Percentiles rank a stretch among this genome's conserved stretches.
These are phyloP conservation scores for Zosterops borbonicus DNA, from an alignment of 2,113 vertebrate species.

Conservation along the genomic window DNA sequence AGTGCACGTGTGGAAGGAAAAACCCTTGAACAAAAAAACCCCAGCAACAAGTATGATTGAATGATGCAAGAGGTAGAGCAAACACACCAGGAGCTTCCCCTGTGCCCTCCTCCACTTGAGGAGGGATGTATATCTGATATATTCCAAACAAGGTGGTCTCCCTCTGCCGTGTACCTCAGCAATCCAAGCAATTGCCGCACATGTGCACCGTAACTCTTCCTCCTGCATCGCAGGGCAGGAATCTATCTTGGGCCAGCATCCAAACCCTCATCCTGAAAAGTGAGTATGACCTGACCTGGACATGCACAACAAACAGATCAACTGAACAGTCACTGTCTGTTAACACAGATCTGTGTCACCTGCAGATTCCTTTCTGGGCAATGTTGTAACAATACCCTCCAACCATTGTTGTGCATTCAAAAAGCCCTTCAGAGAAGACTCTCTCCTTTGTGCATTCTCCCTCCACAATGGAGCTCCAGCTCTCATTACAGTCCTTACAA, in stretches of 20 bases:
- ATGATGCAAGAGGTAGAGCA: background rate
- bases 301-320: background rate
- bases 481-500: background rate
- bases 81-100: background rate
- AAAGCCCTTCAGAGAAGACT: background rate
- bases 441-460: background rate
- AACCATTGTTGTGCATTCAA: background rate
- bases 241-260: background rate
- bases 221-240: accelerated
- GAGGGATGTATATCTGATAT: background rate
- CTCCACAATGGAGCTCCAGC: background rate
- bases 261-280: background rate
- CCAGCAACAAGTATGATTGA: background rate
- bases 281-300: background rate
- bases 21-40: background rate
- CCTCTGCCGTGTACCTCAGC: background rate
- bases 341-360: background rate
- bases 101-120: background rate
- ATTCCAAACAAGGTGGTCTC: background rate
- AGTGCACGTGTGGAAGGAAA: accelerated
- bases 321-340: background rate
- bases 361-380: background rate
- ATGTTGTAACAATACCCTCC: background rate
- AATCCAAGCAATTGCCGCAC: accelerated
- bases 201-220: background rate